A percentile compares a stretch with the other conserved stretches of the same genome.
phyloP scores from a whole-genome alignment of 2,113 vertebrate genomes.

The Mus spicilegus region DNA sequence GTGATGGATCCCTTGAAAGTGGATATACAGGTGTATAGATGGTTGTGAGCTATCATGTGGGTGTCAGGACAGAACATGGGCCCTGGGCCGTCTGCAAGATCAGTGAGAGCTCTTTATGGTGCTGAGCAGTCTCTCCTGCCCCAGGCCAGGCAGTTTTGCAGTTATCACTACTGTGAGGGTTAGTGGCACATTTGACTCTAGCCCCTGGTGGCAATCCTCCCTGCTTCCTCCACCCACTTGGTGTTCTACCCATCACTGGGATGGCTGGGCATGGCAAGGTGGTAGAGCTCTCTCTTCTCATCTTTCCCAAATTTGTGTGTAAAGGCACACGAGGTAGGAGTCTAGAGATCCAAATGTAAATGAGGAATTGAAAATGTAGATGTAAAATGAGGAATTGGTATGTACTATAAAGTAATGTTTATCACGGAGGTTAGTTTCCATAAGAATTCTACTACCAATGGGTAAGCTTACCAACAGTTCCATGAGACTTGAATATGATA shows the following conservation, averaged over 20 bases:
- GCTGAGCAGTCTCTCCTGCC: not conserved
- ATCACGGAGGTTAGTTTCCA: not conserved
- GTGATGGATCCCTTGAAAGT: not conserved
- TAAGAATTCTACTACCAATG: not conserved
- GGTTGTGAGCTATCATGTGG: not conserved
- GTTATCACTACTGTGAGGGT: not conserved
- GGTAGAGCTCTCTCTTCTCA: not conserved
- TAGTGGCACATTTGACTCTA: not conserved
- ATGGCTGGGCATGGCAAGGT: not conserved
- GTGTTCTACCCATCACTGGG: accelerated
- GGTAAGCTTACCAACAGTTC: not conserved
- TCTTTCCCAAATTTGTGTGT: not conserved
- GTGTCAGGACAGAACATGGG: not conserved
- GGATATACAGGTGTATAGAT: no score
- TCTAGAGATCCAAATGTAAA: not conserved
- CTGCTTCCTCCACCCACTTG: not conserved
- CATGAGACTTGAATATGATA: not conserved
- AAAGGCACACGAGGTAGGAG: not conserved
- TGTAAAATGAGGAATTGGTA: not conserved
- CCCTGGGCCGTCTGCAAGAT: not conserved
- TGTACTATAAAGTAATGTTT: not conserved
- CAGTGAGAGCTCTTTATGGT: no score
- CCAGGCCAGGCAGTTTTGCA: not conserved
- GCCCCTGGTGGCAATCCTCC: not conserved
- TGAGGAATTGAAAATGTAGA: no score